phyloP scores from a whole-genome alignment of 2,113 vertebrate genomes.

The Indicator indicator region DNA sequence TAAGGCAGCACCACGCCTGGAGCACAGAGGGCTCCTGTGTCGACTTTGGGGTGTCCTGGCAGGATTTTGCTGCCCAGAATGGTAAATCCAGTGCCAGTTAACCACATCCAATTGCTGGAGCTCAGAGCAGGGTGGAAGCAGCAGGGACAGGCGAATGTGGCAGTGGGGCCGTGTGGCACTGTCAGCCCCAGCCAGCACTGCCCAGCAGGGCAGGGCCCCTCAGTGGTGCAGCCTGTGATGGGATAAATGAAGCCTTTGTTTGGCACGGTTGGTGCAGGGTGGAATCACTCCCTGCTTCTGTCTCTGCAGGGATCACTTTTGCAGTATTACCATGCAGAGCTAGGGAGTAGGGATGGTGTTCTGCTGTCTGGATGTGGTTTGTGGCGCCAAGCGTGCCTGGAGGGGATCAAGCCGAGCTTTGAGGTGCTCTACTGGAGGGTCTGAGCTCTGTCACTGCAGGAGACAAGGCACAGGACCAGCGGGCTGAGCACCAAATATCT shows the following conservation, averaged over 20 bases:
- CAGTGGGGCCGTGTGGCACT: rapidly evolving
- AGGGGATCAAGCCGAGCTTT: not conserved
- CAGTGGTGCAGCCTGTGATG: rapidly evolving
- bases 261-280: not conserved
- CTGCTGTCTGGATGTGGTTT: not conserved
- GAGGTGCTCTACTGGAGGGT: not conserved
- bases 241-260: not conserved
- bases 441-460: not conserved
- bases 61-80: slow-evolving; percentile 19
- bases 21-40: not conserved
- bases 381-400: not conserved
- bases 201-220: not conserved
- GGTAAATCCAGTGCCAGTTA: slow-evolving; percentile 5
- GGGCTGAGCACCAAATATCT: not conserved
- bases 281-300: not conserved
- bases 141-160: rapidly evolving
- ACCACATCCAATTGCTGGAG: not conserved
- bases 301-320: not conserved
- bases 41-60: not conserved
- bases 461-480: rapidly evolving
- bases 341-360: not conserved
- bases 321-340: not conserved
- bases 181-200: not conserved
- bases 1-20: rapidly evolving
- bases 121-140: not conserved